These are phyloP conservation scores for Mastacembelus armatus DNA, from an alignment of 2,797 vertebrate genomes.

Conservation along the genomic window DNA sequence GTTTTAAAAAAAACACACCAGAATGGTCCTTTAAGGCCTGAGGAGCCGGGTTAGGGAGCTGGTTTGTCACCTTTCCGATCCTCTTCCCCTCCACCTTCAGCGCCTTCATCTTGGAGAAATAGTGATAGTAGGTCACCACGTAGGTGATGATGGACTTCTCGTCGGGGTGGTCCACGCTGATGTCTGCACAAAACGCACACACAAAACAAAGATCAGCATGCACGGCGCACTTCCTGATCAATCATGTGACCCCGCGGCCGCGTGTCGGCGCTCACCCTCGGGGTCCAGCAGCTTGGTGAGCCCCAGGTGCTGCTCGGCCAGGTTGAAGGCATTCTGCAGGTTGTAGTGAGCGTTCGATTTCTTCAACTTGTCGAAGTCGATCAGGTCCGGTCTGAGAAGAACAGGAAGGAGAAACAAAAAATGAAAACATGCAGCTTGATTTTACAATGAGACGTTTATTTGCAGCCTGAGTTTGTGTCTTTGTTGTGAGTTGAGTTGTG, in stretches of 20 bases:
- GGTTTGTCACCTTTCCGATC: slow-evolving; percentile 90
- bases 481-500: no score
- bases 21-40: neutral
- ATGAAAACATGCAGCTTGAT: no score
- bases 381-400: slow-evolving; percentile 91
- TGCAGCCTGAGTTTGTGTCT: no score
- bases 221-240: no score
- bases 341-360: slow-evolving; percentile 99
- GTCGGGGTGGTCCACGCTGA: slow-evolving; percentile 97
- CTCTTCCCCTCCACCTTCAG: slow-evolving; percentile 97
- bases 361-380: slow-evolving; percentile 98
- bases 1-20: neutral
- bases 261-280: slow-evolving; percentile 84
- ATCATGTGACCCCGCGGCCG: neutral
- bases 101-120: slow-evolving; percentile 99
- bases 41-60: neutral
- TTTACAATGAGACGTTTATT: no score
- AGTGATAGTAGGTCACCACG: slow-evolving; percentile 98
- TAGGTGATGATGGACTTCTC: slow-evolving; percentile 99
- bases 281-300: slow-evolving; percentile 96
- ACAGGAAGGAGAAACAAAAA: neutral
- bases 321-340: slow-evolving; percentile 97
- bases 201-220: neutral
- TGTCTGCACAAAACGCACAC: slow-evolving; percentile 82
- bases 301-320: slow-evolving; percentile 96